A percentile compares a stretch with the other conserved stretches of the same genome.
These are phyloP conservation scores for Acleris sparsana DNA, from an alignment of 2,888 invertebrate genomes.

Conservation along the genomic window DNA sequence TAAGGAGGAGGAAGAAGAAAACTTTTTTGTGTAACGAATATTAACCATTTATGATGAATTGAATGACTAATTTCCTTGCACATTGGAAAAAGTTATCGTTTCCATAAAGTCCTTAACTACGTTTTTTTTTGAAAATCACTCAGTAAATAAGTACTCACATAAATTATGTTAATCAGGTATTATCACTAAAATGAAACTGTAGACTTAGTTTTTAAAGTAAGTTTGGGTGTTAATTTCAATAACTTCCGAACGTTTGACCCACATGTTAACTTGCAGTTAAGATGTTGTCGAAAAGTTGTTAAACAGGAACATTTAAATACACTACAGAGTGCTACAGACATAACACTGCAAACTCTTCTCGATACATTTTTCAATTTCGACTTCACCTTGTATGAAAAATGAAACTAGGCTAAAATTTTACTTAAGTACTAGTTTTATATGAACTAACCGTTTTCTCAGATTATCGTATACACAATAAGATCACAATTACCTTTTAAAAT, in stretches of 20 bases:
- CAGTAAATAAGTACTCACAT: slow-evolving; percentile 34
- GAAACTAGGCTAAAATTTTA: slow-evolving; percentile 21
- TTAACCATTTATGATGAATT: too few relatives aligned
- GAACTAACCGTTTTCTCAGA: slow-evolving; percentile 17
- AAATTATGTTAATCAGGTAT: slow-evolving; percentile 32
- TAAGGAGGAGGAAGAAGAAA: too few relatives aligned
- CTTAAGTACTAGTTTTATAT: slow-evolving; percentile 33
- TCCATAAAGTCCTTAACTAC: too few relatives aligned
- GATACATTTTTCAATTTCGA: slow-evolving; percentile 5
- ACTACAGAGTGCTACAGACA: too few relatives aligned
- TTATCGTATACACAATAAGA: slow-evolving; percentile 30
- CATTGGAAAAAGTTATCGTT: too few relatives aligned
- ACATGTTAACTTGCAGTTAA: too few relatives aligned
- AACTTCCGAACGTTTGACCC: too few relatives aligned
- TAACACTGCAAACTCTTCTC: neutral
- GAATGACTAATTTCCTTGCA: too few relatives aligned
- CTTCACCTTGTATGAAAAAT: slow-evolving; percentile 7
- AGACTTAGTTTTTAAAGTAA: neutral
- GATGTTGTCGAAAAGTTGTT: too few relatives aligned
- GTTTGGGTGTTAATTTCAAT: too few relatives aligned
- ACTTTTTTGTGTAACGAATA: too few relatives aligned
- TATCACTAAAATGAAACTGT: slow-evolving; percentile 17
- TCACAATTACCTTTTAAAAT: slow-evolving; percentile 4
- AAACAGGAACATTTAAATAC: too few relatives aligned
- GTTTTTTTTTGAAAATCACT: neutral